Evolutionary conservation across 2,888 invertebrate species (phyloP).

Genomic region (Melanostoma scalare): DNA sequence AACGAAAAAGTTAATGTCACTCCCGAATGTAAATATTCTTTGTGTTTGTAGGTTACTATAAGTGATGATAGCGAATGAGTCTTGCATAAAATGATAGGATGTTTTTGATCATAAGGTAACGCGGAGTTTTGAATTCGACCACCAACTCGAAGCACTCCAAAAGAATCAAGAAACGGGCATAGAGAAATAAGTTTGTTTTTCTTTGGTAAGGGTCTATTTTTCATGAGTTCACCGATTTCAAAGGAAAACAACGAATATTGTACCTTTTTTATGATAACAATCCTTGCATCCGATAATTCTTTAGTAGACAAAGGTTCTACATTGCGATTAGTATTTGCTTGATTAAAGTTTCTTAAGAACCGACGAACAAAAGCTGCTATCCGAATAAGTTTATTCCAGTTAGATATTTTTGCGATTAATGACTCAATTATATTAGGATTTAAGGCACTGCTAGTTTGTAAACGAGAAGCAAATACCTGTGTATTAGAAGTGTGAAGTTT

Average conservation of each 20-base stretch:
- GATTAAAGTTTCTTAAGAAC: neutral
- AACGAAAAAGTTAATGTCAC: too few relatives aligned
- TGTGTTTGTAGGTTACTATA: neutral
- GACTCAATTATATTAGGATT: neutral
- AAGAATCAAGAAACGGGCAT: too few relatives aligned
- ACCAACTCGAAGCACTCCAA: too few relatives aligned
- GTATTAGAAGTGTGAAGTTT: neutral
- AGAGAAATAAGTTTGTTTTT: neutral
- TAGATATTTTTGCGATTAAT: neutral
- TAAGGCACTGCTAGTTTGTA: neutral
- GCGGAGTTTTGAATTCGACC: neutral
- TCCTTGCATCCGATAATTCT: neutral
- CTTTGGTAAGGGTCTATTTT: too few relatives aligned
- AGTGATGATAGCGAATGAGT: too few relatives aligned
- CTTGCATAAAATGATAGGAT: too few relatives aligned
- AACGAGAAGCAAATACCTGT: neutral
- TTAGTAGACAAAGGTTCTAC: neutral
- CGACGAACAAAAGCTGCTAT: neutral
- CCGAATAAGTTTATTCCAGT: constrained; percentile 2
- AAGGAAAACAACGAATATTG: too few relatives aligned
- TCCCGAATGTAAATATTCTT: neutral
- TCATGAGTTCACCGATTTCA: too few relatives aligned
- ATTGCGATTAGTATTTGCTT: neutral
- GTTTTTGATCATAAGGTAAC: neutral
- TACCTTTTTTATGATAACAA: too few relatives aligned